Base-by-base conservation (phyloP, 2,888 invertebrate species). In the Cerceris ruficornis region DNA sequence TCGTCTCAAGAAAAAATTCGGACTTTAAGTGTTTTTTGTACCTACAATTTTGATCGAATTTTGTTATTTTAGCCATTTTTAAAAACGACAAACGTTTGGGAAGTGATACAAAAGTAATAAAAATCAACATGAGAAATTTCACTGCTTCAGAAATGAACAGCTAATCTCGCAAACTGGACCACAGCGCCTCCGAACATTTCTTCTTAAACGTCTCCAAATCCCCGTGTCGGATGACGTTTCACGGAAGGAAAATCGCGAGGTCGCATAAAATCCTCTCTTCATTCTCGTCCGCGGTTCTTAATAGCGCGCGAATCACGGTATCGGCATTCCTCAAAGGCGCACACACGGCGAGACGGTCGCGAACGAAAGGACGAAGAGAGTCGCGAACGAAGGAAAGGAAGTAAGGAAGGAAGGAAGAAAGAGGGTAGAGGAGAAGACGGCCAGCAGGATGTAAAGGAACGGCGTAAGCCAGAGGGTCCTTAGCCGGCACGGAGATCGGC, bases 381-480 rank as follows among this genome's bases (percentile, higher is more conserved):
- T 52, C 13, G 60, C 46, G 42, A 60, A 55, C 28, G 67, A 67
- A 55, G 64, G 52, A 46, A 39, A 72, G 61, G 50, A 46, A 73
- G 60, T 42, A 17, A 41, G 15, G 69, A 14, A 55, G 52, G 55
- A 58, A 15, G 11, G 61, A 14, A 13, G 17, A 42, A 17, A 17
- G 17, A 41, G 52, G n/a, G 41, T 52, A 57, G 57, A 46, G 60
- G 54, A 52, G 50, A 50, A n/a, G 41, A 69, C n/a, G 61, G 60
- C 72, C 52, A 70, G 43, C 46, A 41, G 50, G 61, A 68, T 58
- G 74, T 61, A 70, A 77, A 73, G 80, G 76, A 80, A 61, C 66
- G 74, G 50, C 60, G 74, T 58, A 73, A 86, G 83, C 80, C 82
- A 81, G 87, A 85, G 83, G 85, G 84, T 86, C 84, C 83, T 87